Evolutionary conservation across 2,113 vertebrate genomes (phyloP).

Genomic region (Tachysurus fulvidraco): DNA sequence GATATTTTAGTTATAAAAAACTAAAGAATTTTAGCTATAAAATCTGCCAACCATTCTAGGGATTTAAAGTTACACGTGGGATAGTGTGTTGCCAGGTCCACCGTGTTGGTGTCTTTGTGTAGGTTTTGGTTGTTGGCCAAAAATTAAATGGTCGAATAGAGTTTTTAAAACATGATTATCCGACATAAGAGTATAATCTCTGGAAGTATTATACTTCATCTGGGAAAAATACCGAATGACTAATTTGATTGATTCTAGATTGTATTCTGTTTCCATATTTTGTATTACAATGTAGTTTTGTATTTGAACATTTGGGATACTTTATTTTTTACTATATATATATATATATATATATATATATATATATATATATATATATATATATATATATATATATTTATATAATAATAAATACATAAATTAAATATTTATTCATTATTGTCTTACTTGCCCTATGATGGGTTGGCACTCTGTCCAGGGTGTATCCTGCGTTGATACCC

Average conservation of each 20-base stretch:
- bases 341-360: no score
- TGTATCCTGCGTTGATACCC: no score
- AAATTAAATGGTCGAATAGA: neutral
- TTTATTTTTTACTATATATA: no score
- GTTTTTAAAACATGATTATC: neutral
- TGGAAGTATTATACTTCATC: neutral
- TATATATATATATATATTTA: no score
- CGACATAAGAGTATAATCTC: neutral
- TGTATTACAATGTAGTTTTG: neutral
- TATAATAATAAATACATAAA: no score
- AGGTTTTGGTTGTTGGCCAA: neutral
- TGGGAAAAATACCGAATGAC: no score
- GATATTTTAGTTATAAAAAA: neutral
- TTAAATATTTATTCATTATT: no score
- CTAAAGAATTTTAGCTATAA: neutral
- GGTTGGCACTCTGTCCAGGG: no score
- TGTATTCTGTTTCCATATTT: neutral
- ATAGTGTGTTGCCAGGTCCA: neutral
- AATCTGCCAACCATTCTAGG: neutral
- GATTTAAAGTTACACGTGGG: slow-evolving; percentile 1
- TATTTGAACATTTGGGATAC: no score
- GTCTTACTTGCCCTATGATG: no score
- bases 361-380: no score
- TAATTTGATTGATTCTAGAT: neutral
- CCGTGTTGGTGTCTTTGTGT: neutral